A percentile compares a stretch with the other conserved stretches of the same genome.
Evolutionary conservation across 2,888 invertebrate species (phyloP).

Genomic region (Agapetus fuscipes): DNA sequence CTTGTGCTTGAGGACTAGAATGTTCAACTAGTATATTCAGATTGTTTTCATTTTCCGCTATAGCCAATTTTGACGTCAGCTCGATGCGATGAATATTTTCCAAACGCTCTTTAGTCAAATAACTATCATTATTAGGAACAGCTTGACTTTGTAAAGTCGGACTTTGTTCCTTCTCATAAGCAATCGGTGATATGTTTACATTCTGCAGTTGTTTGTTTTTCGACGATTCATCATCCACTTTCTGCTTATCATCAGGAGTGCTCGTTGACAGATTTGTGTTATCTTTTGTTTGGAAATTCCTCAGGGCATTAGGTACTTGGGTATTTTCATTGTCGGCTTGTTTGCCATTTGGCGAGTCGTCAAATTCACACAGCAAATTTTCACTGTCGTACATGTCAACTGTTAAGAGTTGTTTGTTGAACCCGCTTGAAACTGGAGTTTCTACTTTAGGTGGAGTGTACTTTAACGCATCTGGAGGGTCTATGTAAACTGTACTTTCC

Average conservation of each 20-base stretch:
- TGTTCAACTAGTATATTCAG: conserved; percentile 44
- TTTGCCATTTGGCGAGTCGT: too few species aligned
- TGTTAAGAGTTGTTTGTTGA: background rate
- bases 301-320: too few species aligned
- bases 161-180: background rate
- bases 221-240: background rate
- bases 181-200: background rate
- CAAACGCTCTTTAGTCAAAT: too few species aligned
- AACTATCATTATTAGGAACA: too few species aligned
- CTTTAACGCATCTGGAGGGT: conserved; percentile 5
- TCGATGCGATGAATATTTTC: conserved; percentile 30
- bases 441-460: background rate
- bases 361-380: background rate
- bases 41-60: conserved; percentile 46
- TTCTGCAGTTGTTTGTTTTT: background rate
- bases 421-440: too few species aligned
- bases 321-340: too few species aligned
- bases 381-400: background rate
- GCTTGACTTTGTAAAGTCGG: background rate
- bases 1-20: conserved; percentile 36
- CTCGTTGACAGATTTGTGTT: background rate
- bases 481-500: conserved; percentile 12
- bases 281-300: too few species aligned
- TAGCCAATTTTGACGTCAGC: conserved; percentile 40
- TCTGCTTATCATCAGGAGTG: background rate